phyloP scores from a whole-genome alignment of 1,140 invertebrate genomes.

The Luehdorfia chinensis region DNA sequence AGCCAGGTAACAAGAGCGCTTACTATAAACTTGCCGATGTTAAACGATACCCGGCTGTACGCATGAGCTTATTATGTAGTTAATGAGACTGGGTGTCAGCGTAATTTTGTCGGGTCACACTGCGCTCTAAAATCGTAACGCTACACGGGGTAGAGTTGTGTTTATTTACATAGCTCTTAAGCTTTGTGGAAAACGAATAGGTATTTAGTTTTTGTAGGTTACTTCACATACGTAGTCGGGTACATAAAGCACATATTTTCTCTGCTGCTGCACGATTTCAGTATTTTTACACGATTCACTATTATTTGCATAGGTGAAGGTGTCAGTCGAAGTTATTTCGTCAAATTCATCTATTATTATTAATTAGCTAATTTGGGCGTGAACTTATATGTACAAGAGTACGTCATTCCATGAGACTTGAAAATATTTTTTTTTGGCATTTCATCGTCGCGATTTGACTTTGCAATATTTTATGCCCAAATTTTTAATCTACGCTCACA shows the following conservation, averaged over 20 bases:
- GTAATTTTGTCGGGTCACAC: slow-evolving; percentile 50
- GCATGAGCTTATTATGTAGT: slow-evolving; percentile 59
- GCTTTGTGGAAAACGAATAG: slow-evolving; percentile 34
- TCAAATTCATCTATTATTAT: slow-evolving; percentile 13
- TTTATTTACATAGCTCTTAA: slow-evolving; percentile 36
- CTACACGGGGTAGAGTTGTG: slow-evolving; percentile 36
- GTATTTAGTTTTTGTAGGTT: slow-evolving; percentile 37
- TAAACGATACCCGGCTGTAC: slow-evolving; percentile 46
- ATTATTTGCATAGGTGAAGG: slow-evolving; percentile 34
- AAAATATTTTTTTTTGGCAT: too few relatives aligned
- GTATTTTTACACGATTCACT: slow-evolving; percentile 32
- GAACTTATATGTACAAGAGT: too few relatives aligned
- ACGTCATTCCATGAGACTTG: not conserved
- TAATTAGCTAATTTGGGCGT: not conserved
- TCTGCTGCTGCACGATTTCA: slow-evolving; percentile 53
- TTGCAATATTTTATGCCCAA: slow-evolving; percentile 4
- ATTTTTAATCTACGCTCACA: not conserved
- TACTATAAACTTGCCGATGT: slow-evolving; percentile 51
- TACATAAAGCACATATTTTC: slow-evolving; percentile 49
- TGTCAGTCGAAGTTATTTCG: slow-evolving; percentile 18
- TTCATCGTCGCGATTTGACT: too few relatives aligned
- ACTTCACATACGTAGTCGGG: slow-evolving; percentile 32
- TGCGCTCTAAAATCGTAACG: slow-evolving; percentile 52
- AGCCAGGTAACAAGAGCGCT: slow-evolving; percentile 76
- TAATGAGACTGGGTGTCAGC: slow-evolving; percentile 41